Evolutionary conservation across 2,113 vertebrate genomes (phyloP).

Genomic region (Perognathus longimembris): DNA sequence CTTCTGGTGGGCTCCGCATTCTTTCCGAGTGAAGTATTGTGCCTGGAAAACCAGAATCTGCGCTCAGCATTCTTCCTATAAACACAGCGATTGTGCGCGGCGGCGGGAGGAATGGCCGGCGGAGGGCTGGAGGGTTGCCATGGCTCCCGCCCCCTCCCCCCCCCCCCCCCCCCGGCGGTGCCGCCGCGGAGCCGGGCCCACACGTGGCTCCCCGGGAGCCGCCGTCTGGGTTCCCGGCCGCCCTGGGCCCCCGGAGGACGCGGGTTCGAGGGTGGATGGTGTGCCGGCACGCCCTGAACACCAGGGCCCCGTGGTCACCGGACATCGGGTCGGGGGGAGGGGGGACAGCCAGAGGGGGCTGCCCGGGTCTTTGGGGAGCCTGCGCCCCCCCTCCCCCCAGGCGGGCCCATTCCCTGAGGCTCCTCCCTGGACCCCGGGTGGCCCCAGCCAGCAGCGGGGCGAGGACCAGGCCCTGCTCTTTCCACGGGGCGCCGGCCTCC

Average conservation of each 20-base stretch:
- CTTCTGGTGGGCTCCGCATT: conserved; percentile 85
- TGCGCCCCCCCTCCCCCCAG: too few relatives aligned
- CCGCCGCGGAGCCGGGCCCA: background rate
- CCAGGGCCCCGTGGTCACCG: accelerated
- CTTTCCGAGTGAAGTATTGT: conserved; percentile 86
- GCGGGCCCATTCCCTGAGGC: background rate
- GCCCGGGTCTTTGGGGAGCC: accelerated
- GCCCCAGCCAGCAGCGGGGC: too few relatives aligned
- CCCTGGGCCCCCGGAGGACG: background rate
- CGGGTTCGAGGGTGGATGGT: accelerated
- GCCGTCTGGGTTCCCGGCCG: accelerated
- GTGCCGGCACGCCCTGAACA: accelerated
- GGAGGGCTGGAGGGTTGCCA: conserved; percentile 15
- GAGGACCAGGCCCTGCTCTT: accelerated
- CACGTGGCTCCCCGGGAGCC: background rate
- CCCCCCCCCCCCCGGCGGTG: conserved; percentile 49
- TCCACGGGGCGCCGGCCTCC: accelerated
- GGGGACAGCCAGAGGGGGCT: accelerated
- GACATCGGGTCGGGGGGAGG: background rate
- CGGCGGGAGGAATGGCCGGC: conserved; percentile 57
- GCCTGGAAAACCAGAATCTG: conserved; percentile 73
- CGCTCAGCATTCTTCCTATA: conserved; percentile 80
- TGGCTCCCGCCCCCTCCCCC: conserved; percentile 58
- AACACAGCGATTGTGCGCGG: conserved; percentile 72
- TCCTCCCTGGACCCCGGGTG: accelerated